A percentile compares a stretch with the other conserved stretches of the same genome.
phyloP scores from a whole-genome alignment of 2,113 vertebrate species.

The Fulmarus glacialis region DNA sequence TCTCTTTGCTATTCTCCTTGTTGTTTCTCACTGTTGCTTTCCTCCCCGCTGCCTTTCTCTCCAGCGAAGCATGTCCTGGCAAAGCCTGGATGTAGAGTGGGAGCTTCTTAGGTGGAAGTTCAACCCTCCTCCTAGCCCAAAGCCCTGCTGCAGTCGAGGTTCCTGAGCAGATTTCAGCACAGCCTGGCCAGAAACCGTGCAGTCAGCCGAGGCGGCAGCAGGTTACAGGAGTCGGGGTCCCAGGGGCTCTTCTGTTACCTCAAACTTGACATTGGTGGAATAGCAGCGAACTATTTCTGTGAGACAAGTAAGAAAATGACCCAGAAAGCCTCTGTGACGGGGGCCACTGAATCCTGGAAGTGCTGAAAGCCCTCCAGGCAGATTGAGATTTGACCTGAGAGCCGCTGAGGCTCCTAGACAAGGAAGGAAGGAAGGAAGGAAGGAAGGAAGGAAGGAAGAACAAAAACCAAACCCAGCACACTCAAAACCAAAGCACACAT shows the following conservation, averaged over 20 bases:
- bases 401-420: neutral
- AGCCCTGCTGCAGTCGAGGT: fast-evolving
- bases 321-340: neutral
- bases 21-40: neutral
- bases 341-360: neutral
- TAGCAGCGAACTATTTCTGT: neutral
- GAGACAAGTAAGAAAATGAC: neutral
- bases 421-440: neutral
- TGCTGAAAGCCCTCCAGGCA: neutral
- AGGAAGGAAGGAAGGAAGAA: too few species aligned
- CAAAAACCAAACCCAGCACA: neutral
- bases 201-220: fast-evolving
- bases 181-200: neutral
- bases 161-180: neutral
- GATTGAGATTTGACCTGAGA: neutral
- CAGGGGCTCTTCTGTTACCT: neutral
- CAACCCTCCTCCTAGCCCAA: neutral
- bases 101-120: neutral
- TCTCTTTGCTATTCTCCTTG: neutral
- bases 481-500: neutral
- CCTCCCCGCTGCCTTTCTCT: neutral
- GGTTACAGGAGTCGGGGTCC: neutral
- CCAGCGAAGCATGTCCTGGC: neutral
- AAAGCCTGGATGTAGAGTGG: neutral
- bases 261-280: neutral